Evolutionary conservation across 2,888 invertebrate species (phyloP), one percentile per base, ranked within the genome.

Genomic region (Chalcis sispes): DNA sequence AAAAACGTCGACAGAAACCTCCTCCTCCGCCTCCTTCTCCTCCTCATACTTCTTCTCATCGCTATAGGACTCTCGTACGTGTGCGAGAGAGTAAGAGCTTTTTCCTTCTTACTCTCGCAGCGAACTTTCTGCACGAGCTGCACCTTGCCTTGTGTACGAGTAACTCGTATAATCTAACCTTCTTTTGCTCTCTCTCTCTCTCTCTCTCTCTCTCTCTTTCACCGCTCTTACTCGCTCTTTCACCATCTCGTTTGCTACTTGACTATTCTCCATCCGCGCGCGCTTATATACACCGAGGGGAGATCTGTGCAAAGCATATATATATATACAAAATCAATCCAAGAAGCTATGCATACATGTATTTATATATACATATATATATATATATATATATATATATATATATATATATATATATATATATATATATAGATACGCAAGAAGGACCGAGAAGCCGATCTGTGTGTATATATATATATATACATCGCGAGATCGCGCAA

Each of bases 1-100:
- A 80, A 82, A 81, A 81, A 77, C 79, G 67, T 72, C 69, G 80
- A 72, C 78, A 61, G 54, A 75, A 72, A 61, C 80, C 78, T 78
- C 77, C 77, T 77, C 70, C 42, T 77, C 77, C 77, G 7, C 40
- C n/a, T 13, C 59, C 40, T 27, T 48, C 13, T 48, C 64, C 20
- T 13, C 32, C 67, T 62, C 46, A n/a, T n/a, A n/a, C n/a, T n/a
- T n/a, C n/a, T n/a, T n/a, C n/a, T n/a, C n/a, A n/a, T n/a, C 78
- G 77, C 72, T 71, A 77, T 77, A 77, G 77, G 77, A 76, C 72
- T 70, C 69, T n/a, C n/a, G n/a, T n/a, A n/a, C n/a, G 76, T 59
- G 72, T 69, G 77, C 56, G 73, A 70, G 77, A 73, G 56, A 48
- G 18, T 18, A 4, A 7, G 36, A n/a, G 3, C 59, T 59, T 27